Conservation (phyloP, 2,888 invertebrate genomes). For the Biston stratarius region DNA sequence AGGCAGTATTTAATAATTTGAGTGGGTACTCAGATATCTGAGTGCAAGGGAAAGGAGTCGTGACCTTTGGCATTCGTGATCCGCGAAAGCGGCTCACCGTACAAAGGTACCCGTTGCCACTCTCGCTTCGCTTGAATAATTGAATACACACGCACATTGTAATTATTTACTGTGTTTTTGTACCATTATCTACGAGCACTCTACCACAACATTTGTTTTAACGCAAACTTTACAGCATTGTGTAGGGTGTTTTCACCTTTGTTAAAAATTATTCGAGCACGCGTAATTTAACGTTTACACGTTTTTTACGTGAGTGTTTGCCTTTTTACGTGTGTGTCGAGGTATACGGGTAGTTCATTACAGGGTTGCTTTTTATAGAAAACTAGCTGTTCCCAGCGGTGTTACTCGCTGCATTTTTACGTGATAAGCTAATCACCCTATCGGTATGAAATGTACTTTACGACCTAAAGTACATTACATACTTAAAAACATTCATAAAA, state of each 20-base stretch:
- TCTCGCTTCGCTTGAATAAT: conserved; percentile 53
- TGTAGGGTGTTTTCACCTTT: conserved; percentile 35
- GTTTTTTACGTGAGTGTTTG: background rate
- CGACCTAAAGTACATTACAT: no score
- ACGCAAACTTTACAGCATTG: conserved; percentile 37
- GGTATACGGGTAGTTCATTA: no score
- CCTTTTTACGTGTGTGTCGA: no score
- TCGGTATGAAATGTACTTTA: no score
- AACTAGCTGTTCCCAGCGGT: no score
- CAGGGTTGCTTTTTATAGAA: no score
- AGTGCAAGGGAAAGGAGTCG: conserved; percentile 52
- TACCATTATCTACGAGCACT: conserved; percentile 47
- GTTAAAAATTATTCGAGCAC: conserved; percentile 25
- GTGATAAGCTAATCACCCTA: no score
- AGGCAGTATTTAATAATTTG: no score
- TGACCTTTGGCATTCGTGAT: conserved; percentile 67
- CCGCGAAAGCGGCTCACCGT: conserved; percentile 46
- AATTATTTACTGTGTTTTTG: conserved; percentile 48
- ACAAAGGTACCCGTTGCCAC: conserved; percentile 49
- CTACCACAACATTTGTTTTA: conserved; percentile 48
- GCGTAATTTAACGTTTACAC: conserved; percentile 32
- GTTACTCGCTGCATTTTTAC: no score
- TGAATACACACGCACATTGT: conserved; percentile 47
- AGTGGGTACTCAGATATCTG: conserved; percentile 44
- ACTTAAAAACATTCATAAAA: no score